Base-by-base conservation (phyloP, 92 coral and sea anemone species). In the Phymanthus crucifer region DNA sequence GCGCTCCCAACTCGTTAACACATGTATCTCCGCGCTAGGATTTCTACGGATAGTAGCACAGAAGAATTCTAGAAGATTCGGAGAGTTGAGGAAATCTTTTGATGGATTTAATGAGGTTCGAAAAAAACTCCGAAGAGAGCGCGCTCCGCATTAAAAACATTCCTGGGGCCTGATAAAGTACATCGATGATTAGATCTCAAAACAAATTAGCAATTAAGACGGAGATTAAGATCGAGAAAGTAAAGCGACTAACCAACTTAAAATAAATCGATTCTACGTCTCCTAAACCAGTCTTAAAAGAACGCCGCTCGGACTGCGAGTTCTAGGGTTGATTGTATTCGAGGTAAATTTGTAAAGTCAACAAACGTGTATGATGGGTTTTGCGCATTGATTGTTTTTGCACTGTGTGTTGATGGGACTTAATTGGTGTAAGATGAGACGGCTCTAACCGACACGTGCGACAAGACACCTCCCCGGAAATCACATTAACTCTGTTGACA, bases 151-250 rank as follows among this genome's bases (percentile, higher is more conserved):
- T 56, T 76, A 40, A 58, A 19, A 7, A 40, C 71, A 77, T 77
- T 77, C 81, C 72, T 61, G 52, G 46, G 71, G 81, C 33, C 65
- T 57, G 18, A 75, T 90, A 84, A 92, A 92, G 87, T 92, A 89
- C 87, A 92, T 92, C 76, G 56, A 83, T 81, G 97, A 92, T 92
- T 89, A 89, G 84, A 92, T 92, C 97, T 86, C 79, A 86, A 75
- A 89, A 92, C 97, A 92, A 92, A 89, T 86, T 82, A 92, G 87
- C 93, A 89, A 92, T 92, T 89, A 92, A 89, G 88, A 86, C 71
- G 86, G 83, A 91, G 92, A 88, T 88, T 88, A 88, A 83, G 84
- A 83, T 70, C 58, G 64, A 75, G 76, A 74, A 32, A 37, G 70
- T 64, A 69, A 69, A 69, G 73, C 73, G 86, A 75, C 86, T 46